Evolutionary conservation across 1,140 invertebrate species (phyloP), one percentile per base, ranked within the genome.

Genomic region (Acromyrmex heyeri): DNA sequence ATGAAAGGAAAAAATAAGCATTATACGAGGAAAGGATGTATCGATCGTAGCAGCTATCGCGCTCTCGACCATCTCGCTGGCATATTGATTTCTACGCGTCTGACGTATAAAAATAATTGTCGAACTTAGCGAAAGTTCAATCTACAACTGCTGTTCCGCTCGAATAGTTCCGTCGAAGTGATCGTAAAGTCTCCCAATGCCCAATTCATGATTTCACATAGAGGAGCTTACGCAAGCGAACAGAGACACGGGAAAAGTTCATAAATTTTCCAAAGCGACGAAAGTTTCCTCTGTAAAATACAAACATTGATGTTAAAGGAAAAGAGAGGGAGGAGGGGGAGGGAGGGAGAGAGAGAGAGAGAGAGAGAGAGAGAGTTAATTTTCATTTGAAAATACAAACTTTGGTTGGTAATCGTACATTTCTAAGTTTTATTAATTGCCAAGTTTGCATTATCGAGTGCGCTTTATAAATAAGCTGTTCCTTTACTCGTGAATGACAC

Each of bases 71-170:
- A 44, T 82, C 38, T 61, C 67, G 6, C 38, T 24, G 24, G 27
- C 79, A 73, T 48, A 83, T 83, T 61, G 79, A 83, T 83, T 59
- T 55, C 16, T 30, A 61, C 62, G 59, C 79, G 18, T 73, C 18
- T n/a, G 44, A 73, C 55, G 38, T 83, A 83, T 83, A 83, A 83
- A 83, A 83, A 75, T 83, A 83, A 83, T 83, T 73, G 79, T 83
- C 69, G 14, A 83, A 83, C 69, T 83, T 83, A 73, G 44, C 38
- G 38, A 83, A 73, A 83, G 69, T 83, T 73, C 38, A 73, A 73
- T 83, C 79, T 62, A 83, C 69, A 69, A 83, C 55, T 83, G 79
- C 69, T 70, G 44, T 75, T 83, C 55, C 69, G 69, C 55, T 75
- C 79, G 55, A 75, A 73, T 73, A 83, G 55, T 83, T 83, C 44